A percentile compares a stretch with the other conserved stretches of the same genome.
These are phyloP conservation scores for Eidolon dupreanum DNA, from an alignment of 2,797 vertebrate species.

Conservation along the genomic window DNA sequence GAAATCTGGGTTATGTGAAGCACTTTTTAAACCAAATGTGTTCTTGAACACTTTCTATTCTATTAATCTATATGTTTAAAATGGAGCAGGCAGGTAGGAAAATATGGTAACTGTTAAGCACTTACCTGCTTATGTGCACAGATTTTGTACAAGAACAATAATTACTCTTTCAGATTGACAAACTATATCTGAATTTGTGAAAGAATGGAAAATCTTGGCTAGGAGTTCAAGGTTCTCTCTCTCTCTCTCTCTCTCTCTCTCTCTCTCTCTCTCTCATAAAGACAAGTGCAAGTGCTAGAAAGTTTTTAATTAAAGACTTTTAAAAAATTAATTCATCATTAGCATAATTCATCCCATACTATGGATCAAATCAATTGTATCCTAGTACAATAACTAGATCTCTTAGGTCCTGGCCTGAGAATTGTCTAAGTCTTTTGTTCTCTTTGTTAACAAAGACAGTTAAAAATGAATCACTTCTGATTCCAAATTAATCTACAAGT, in stretches of 20 bases:
- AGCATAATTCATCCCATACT: not conserved
- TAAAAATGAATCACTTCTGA: not conserved
- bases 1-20: not conserved
- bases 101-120: not conserved
- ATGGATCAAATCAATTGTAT: not conserved
- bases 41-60: not conserved
- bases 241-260: not conserved
- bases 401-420: not conserved
- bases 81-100: not conserved
- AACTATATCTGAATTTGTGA: not conserved
- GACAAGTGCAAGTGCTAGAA: not conserved
- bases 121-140: not conserved
- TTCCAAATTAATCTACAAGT: not conserved
- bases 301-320: slow-evolving; percentile 23
- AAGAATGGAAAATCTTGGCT: not conserved
- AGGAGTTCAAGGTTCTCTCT: not conserved
- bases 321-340: not conserved
- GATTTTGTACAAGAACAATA: not conserved
- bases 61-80: not conserved
- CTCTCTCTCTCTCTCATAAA: not conserved
- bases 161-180: not conserved
- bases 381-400: not conserved
- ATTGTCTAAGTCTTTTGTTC: not conserved
- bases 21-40: not conserved
- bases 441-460: not conserved